These are phyloP conservation scores for Harlomillsia oculata DNA, from an alignment of 1,140 invertebrate genomes.

Conservation along the genomic window DNA sequence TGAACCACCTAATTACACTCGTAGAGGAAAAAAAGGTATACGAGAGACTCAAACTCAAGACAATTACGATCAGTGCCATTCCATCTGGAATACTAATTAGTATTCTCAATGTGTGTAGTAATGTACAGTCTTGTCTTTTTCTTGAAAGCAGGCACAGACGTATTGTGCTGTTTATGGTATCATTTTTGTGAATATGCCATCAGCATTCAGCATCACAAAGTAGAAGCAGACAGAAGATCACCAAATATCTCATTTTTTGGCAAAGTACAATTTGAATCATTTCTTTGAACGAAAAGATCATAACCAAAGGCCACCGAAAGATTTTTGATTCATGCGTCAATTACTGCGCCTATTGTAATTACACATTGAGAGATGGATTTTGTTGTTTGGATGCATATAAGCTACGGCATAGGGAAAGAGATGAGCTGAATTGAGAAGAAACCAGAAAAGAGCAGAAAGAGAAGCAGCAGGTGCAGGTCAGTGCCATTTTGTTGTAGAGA, in stretches of 20 bases:
- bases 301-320: slow-evolving; percentile 21
- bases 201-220: not conserved
- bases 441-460: not conserved
- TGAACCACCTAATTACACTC: not conserved
- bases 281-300: not conserved
- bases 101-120: slow-evolving; percentile 1
- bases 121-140: not conserved
- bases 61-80: slow-evolving; percentile 13
- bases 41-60: too few species aligned
- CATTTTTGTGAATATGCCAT: too few species aligned
- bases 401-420: too few species aligned
- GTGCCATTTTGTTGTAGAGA: too few species aligned
- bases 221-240: slow-evolving; percentile 7
- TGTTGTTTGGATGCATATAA: not conserved
- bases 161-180: too few species aligned
- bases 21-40: not conserved
- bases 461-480: slow-evolving; percentile 23
- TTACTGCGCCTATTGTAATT: slow-evolving; percentile 23
- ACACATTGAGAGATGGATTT: slow-evolving; percentile 14
- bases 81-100: slow-evolving; percentile 21
- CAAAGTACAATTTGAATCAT: not conserved
- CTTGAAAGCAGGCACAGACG: not conserved
- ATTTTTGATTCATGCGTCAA: slow-evolving; percentile 21
- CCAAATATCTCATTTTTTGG: not conserved
- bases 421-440: not conserved